A percentile compares a stretch with the other conserved stretches of the same genome.
Evolutionary conservation across 2,113 vertebrate species (phyloP).

Genomic region (human): DNA sequence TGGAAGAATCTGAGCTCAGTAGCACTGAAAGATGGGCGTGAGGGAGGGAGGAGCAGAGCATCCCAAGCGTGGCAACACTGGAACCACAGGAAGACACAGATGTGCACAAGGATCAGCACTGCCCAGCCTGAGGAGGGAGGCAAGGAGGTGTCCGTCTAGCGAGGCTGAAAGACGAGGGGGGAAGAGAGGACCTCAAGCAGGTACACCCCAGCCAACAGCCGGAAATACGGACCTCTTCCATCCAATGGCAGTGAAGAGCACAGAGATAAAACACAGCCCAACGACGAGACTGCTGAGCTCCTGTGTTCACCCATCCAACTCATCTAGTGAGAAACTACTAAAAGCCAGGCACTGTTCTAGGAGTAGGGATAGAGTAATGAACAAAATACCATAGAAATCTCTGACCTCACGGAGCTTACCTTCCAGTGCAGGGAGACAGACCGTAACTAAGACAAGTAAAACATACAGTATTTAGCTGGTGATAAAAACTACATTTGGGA

Average conservation of each 20-base stretch:
- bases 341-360: too few relatives aligned
- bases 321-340: background rate
- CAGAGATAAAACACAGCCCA: background rate
- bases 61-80: background rate
- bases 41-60: background rate
- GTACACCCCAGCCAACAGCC: background rate
- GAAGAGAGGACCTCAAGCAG: background rate
- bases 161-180: background rate
- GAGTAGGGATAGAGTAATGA: background rate
- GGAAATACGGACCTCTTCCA: background rate
- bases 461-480: background rate
- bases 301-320: background rate
- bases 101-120: background rate
- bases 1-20: background rate
- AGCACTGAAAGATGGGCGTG: background rate
- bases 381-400: background rate
- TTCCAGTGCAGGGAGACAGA: background rate
- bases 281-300: background rate
- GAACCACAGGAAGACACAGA: background rate
- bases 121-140: background rate
- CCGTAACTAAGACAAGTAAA: background rate
- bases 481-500: background rate
- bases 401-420: background rate
- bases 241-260: accelerated
- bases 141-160: accelerated